Percentiles rank a stretch among this genome's conserved stretches.
Conservation (phyloP, 2,888 invertebrate genomes). For the Teleogryllus oceanicus region DNA sequence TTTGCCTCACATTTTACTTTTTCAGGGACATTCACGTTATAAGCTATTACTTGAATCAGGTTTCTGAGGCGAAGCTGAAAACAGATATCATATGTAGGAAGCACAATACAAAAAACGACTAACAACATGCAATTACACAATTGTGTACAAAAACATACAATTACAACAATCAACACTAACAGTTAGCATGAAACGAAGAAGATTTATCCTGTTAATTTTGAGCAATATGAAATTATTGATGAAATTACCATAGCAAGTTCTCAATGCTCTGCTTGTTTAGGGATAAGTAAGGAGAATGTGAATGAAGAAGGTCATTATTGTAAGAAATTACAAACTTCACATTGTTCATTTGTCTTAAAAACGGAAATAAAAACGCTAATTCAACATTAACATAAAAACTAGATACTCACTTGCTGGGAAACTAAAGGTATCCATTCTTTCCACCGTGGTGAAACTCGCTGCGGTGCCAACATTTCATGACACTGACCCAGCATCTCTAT, state of each 20-base stretch:
- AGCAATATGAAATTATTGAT: too few species aligned
- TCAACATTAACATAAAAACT: too few species aligned
- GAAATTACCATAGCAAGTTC: too few species aligned
- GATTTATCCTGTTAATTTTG: too few species aligned
- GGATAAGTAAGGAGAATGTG: too few species aligned
- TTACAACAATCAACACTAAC: too few species aligned
- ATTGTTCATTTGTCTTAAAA: constrained; percentile 25
- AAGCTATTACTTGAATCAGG: constrained; percentile 69
- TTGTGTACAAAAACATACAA: too few species aligned
- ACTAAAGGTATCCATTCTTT: constrained; percentile 77
- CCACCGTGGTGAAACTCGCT: constrained; percentile 55
- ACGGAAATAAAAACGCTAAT: neutral
- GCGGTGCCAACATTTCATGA: constrained; percentile 39
- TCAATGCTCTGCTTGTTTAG: too few species aligned
- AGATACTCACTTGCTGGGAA: constrained; percentile 65
- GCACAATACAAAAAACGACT: too few species aligned
- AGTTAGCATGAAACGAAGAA: too few species aligned
- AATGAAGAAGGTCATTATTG: too few species aligned
- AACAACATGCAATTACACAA: too few species aligned
- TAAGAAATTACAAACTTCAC: neutral
- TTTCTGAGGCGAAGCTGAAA: constrained; percentile 71
- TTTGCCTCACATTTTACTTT: constrained; percentile 37
- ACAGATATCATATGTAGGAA: constrained; percentile 29
- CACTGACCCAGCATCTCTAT: constrained; percentile 19
- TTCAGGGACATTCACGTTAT: constrained; percentile 50